Evolutionary conservation across 1,140 invertebrate genomes (phyloP).

Genomic region (Drosophila sechellia): DNA sequence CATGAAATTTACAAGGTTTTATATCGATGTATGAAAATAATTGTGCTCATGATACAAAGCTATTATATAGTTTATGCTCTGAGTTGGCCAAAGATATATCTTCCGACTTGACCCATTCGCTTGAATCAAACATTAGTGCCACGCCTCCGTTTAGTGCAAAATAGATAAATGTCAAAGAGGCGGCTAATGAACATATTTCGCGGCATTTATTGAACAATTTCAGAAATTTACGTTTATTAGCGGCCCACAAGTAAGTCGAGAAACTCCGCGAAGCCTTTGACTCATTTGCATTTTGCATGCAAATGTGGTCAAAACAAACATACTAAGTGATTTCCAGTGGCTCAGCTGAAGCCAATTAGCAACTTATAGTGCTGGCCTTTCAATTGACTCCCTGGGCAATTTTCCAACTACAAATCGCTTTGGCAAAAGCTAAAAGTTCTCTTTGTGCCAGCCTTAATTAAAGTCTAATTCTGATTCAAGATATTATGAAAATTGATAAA

Average conservation of each 20-base stretch:
- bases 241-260: conserved; percentile 46
- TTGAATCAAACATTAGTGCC: not conserved
- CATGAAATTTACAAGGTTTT: no score
- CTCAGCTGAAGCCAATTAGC: conserved; percentile 60
- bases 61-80: no score
- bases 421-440: conserved; percentile 9
- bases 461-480: conserved; percentile 32
- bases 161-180: conserved; percentile 59
- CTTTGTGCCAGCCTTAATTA: conserved; percentile 31
- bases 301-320: conserved; percentile 28
- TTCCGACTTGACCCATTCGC: not conserved
- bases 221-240: conserved; percentile 72
- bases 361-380: conserved; percentile 22
- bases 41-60: no score
- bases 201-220: conserved; percentile 73
- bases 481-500: conserved; percentile 55
- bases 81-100: not conserved
- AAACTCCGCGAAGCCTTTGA: conserved; percentile 13
- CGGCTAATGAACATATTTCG: conserved; percentile 53
- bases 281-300: conserved; percentile 74
- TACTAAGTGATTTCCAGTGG: conserved; percentile 27
- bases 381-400: conserved; percentile 17
- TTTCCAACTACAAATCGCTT: conserved; percentile 11
- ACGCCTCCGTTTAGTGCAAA: not conserved
- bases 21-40: no score